Conservation (phyloP, 2,888 invertebrate species). For the Tethea ocularis region DNA sequence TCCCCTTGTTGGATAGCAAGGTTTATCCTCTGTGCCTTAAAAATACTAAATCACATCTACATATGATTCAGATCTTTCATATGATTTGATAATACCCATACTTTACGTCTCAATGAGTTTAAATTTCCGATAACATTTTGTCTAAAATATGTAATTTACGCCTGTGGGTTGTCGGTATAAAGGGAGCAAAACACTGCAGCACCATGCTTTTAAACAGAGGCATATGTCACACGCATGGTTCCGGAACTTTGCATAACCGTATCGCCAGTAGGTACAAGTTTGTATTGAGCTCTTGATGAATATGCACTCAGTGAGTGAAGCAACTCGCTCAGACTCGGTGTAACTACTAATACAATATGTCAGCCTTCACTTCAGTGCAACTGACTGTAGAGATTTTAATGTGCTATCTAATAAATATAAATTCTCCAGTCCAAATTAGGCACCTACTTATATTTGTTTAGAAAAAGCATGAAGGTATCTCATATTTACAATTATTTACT, state of each 20-base stretch:
- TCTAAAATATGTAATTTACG: no score
- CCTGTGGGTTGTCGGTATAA: conserved; percentile 12
- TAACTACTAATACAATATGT: background rate
- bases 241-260: conserved; percentile 13
- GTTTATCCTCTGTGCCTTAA: no score
- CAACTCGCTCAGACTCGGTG: conserved; percentile 1
- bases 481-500: no score
- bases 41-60: no score
- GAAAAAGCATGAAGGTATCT: no score
- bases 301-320: conserved; percentile 14
- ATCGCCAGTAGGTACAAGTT: conserved; percentile 15
- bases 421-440: no score
- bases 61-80: no score
- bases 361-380: background rate
- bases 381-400: background rate
- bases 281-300: conserved; percentile 19
- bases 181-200: background rate
- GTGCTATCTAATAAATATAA: background rate
- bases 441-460: no score
- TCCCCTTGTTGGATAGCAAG: no score
- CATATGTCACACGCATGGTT: conserved; percentile 12
- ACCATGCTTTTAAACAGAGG: conserved; percentile 14
- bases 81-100: no score
- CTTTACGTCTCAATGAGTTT: no score
- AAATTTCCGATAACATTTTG: no score